phyloP scores from a whole-genome alignment of 1,140 invertebrate genomes.

The Melitaea cinxia region DNA sequence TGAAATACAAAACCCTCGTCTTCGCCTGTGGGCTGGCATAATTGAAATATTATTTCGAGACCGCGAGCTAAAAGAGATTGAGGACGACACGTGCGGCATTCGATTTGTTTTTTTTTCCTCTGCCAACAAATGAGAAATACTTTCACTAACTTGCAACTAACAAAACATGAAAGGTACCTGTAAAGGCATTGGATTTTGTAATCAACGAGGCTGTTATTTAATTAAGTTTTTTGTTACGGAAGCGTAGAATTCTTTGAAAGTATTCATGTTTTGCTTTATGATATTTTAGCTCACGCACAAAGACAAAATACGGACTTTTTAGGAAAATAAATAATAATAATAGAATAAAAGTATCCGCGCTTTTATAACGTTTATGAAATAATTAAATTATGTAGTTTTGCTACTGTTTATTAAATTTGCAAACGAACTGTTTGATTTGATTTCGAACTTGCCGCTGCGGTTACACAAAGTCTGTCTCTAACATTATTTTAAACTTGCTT shows the following conservation, averaged over 20 bases:
- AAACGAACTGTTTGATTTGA: too few relatives aligned
- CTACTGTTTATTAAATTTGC: too few relatives aligned
- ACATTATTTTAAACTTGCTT: too few relatives aligned
- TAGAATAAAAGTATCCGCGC: too few relatives aligned
- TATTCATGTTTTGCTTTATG: not conserved
- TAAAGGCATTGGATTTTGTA: not conserved
- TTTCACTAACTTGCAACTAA: constrained; percentile 44
- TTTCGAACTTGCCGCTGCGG: too few relatives aligned
- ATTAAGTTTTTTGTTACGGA: not conserved
- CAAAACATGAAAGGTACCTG: not conserved
- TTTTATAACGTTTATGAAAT: too few relatives aligned
- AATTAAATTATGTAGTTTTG: too few relatives aligned
- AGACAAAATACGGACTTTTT: too few relatives aligned
- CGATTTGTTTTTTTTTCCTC: constrained; percentile 50
- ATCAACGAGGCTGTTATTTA: not conserved
- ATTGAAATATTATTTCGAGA: constrained; percentile 61
- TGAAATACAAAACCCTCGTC: not conserved
- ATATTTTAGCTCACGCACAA: too few relatives aligned
- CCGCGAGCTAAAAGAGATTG: constrained; percentile 47
- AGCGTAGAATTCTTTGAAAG: not conserved
- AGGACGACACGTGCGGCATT: constrained; percentile 44
- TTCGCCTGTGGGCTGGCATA: constrained; percentile 35
- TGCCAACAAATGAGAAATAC: constrained; percentile 57
- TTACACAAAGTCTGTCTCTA: too few relatives aligned
- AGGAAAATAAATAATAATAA: too few relatives aligned